Base-by-base conservation (phyloP, 2,113 vertebrate genomes). In the Ageneiosus marmoratus region DNA sequence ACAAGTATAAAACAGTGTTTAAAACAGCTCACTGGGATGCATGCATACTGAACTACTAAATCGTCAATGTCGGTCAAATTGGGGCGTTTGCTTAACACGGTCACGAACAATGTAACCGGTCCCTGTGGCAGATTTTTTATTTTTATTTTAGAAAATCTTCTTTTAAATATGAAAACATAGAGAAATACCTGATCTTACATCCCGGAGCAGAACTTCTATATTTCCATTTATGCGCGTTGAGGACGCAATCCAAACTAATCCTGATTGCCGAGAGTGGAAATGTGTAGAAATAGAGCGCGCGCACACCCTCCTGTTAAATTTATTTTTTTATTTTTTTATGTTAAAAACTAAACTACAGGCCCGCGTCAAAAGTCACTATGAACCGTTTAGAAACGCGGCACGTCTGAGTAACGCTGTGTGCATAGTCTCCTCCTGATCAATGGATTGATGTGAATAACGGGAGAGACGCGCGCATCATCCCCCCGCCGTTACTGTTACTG, bases 371-470 rank as follows among this genome's bases (percentile, higher is more conserved):
- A 65, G 62, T 5, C 18, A 65, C 15, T 29, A 5, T 62, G 15
- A 2, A 0, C 20, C 16, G 48, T 84, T 69, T 79, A 70, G 34
- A 81, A 24, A 41, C 16, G 16, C 16, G 24, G 58, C 24, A 79
- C 22, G 34, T 69, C 41, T n/a, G 15, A 58, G 51, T 13, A 60
- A 67, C 56, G 81, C 53, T 18, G 24, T 58, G 67, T 56, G 1
- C 65, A 11, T 22, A 34, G 18, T 60, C 46, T 15, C 27, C 50
- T 56, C 67, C 27, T 48, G 56, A 5, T 24, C 5, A 69, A 81
- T 24, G 37, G 37, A 5, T 3, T 41, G 77, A 69, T 67, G 79
- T 51, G 85, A 53, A 81, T 83, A 83, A 83, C 85, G 85, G 85
- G 44, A 79, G 55, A 51, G n/a, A n/a, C 48, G 70, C 70, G n/a